These are phyloP conservation scores for Homarus americanus DNA, from an alignment of 1,140 invertebrate species.

Conservation along the genomic window DNA sequence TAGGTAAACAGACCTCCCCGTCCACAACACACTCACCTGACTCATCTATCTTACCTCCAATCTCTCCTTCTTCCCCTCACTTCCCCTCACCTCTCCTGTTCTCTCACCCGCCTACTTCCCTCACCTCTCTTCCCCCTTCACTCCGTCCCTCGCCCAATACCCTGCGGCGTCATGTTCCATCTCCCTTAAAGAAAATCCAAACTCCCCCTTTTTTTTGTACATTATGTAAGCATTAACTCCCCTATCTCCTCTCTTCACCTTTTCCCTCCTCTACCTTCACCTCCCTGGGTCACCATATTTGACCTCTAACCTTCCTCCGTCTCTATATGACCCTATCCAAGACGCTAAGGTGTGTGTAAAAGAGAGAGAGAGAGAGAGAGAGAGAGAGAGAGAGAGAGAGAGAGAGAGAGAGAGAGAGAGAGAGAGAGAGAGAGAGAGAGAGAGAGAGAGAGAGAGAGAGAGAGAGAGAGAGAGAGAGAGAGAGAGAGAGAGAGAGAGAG, in stretches of 20 bases:
- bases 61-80: no score
- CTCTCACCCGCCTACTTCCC: neutral
- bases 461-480: neutral
- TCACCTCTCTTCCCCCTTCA: neutral
- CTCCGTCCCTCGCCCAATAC: neutral
- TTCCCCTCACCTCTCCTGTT: neutral
- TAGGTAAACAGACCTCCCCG: no score
- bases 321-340: neutral
- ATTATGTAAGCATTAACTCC: no score
- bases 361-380: constrained; percentile 34
- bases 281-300: neutral
- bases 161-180: no score
- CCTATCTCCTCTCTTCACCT: neutral
- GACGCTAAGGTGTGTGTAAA: neutral
- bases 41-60: neutral
- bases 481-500: neutral
- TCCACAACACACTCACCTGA: no score
- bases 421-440: constrained; percentile 1
- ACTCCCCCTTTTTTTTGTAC: no score
- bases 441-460: neutral
- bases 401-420: constrained; percentile 1
- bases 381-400: constrained; percentile 21
- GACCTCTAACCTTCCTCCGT: neutral
- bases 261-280: neutral
- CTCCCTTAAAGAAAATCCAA: no score